Conservation (phyloP, 2,888 invertebrate species). For the Amorpha juglandis region DNA sequence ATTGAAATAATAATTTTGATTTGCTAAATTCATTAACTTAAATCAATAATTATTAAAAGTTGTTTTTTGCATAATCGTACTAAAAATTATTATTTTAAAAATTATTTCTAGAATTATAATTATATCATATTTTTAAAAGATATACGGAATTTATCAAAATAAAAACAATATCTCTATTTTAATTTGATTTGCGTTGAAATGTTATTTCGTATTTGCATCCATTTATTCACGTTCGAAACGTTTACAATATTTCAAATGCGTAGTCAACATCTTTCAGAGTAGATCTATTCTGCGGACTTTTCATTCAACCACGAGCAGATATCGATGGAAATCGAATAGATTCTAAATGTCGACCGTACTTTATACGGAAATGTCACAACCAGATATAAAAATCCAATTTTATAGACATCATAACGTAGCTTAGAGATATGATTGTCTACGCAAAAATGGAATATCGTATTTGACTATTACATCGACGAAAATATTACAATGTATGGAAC, state of each 20-base stretch:
- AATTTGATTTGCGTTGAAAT: no score
- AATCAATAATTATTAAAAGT: no score
- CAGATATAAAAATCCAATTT: conserved; percentile 25
- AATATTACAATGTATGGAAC: conserved; percentile 17
- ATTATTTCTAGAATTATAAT: no score
- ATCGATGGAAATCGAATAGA: conserved; percentile 10
- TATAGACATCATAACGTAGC: conserved; percentile 18
- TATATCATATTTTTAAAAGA: no score
- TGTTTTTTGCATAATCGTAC: no score
- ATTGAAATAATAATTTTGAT: no score
- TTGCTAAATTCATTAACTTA: no score
- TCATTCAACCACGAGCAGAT: conserved; percentile 9
- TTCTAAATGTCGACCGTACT: conserved; percentile 23
- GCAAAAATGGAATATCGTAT: conserved; percentile 15
- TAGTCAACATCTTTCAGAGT: conserved; percentile 20
- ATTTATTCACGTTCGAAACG: no score
- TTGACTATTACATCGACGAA: neutral
- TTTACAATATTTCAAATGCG: conserved; percentile 22
- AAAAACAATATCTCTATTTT: no score
- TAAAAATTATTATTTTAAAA: no score
- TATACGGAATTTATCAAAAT: no score
- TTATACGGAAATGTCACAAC: conserved; percentile 17
- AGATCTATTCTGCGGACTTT: conserved; percentile 3
- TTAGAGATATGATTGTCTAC: conserved; percentile 20
- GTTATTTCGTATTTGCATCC: neutral